Conservation (phyloP, 2,113 vertebrate genomes). For the Bettongia penicillata region DNA sequence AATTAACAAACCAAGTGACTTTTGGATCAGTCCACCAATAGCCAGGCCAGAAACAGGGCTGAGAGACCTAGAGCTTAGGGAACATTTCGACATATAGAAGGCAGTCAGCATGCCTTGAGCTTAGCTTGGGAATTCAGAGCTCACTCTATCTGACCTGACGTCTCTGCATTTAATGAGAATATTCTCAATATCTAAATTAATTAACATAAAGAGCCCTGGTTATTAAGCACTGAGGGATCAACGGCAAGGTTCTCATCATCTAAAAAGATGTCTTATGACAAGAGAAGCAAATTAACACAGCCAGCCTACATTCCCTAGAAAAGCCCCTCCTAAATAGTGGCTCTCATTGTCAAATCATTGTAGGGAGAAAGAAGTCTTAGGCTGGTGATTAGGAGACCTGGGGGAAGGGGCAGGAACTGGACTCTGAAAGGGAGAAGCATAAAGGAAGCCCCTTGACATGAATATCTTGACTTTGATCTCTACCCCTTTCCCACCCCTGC, state of each 20-base stretch:
- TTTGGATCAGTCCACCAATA: background rate
- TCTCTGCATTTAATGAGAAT: slow-evolving; percentile 68
- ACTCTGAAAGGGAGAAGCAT: background rate
- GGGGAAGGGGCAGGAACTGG: background rate
- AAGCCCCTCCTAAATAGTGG: slow-evolving; percentile 57
- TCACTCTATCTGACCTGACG: slow-evolving; percentile 29
- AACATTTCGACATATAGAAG: background rate
- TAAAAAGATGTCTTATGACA: slow-evolving; percentile 21
- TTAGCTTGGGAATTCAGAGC: background rate
- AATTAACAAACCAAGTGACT: background rate
- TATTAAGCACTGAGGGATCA: slow-evolving; percentile 58
- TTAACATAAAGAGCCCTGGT: slow-evolving; percentile 73
- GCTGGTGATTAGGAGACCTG: background rate
- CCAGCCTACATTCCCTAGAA: slow-evolving; percentile 65
- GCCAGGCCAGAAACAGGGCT: background rate
- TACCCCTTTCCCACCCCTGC: background rate
- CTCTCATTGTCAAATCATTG: slow-evolving; percentile 59
- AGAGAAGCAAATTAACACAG: slow-evolving; percentile 63
- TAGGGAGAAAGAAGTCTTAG: background rate
- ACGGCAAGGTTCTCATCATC: slow-evolving; percentile 62
- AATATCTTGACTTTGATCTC: background rate
- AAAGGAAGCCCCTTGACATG: background rate
- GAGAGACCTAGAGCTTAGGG: slow-evolving; percentile 10
- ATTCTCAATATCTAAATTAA: slow-evolving; percentile 75
- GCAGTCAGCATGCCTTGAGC: background rate